Conservation (phyloP, 2,113 vertebrate genomes). For the Lepisosteus osseus region DNA sequence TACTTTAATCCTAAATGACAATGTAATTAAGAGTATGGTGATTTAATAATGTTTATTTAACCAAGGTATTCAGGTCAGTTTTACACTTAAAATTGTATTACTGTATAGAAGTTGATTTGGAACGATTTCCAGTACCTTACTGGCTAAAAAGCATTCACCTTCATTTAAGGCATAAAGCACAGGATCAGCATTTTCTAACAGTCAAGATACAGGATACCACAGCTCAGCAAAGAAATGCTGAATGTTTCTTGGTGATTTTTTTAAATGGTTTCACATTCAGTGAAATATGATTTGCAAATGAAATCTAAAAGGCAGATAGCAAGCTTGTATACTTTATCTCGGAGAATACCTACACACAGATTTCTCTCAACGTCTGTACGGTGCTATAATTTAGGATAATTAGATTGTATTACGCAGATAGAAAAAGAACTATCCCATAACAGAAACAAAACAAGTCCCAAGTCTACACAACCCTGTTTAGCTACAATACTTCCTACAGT, state of each 20-base stretch:
- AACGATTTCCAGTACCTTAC: not conserved
- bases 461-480: too few relatives aligned
- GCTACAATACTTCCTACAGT: too few relatives aligned
- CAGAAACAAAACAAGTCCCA: too few relatives aligned
- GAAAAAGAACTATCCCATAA: too few relatives aligned
- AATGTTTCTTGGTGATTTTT: not conserved
- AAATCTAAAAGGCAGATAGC: conserved; percentile 11
- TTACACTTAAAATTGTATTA: not conserved
- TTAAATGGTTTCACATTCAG: not conserved
- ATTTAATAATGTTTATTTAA: not conserved
- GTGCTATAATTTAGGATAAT: too few relatives aligned
- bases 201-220: not conserved
- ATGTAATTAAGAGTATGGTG: not conserved
- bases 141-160: conserved; percentile 7
- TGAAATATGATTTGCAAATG: not conserved
- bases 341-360: not conserved
- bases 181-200: conserved; percentile 7
- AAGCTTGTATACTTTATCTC: not conserved
- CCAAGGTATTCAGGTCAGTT: not conserved
- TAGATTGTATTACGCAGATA: too few relatives aligned
- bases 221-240: not conserved
- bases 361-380: too few relatives aligned
- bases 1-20: too few relatives aligned
- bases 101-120: not conserved
- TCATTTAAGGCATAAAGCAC: not conserved